Percentiles rank a stretch among this genome's conserved stretches.
phyloP scores from a whole-genome alignment of 2,113 vertebrate genomes.

The Uria lomvia region DNA sequence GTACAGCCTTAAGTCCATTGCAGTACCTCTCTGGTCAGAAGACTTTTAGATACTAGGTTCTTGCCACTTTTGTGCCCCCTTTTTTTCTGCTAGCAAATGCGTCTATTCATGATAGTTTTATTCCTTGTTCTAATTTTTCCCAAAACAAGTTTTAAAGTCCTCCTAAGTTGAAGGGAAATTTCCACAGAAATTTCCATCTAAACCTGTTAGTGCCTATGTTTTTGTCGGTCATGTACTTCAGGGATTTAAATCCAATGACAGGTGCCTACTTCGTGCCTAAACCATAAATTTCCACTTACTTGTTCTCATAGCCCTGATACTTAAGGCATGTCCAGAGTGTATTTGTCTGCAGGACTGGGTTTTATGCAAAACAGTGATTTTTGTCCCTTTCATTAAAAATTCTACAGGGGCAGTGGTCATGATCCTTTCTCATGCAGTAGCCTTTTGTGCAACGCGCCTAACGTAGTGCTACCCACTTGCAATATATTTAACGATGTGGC shows the following conservation, averaged over 20 bases:
- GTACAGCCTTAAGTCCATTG: not conserved
- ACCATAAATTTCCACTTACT: not conserved
- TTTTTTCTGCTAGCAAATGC: not conserved
- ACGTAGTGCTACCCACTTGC: not conserved
- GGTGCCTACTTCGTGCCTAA: not conserved
- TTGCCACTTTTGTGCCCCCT: not conserved
- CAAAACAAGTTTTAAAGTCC: not conserved
- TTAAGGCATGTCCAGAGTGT: not conserved
- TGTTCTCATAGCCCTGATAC: not conserved
- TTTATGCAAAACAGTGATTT: not conserved
- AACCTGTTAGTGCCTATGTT: not conserved
- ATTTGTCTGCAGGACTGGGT: not conserved
- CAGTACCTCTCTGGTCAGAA: not conserved
- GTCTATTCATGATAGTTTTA: not conserved
- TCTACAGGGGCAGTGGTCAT: not conserved
- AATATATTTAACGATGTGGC: too few relatives aligned
- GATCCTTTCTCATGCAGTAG: not conserved
- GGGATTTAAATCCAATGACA: not conserved
- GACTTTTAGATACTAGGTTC: not conserved
- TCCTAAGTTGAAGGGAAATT: not conserved
- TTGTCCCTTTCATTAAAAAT: not conserved
- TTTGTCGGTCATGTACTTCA: not conserved
- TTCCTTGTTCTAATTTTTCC: not conserved
- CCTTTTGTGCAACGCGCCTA: not conserved
- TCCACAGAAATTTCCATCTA: not conserved